A percentile compares a stretch with the other conserved stretches of the same genome.
Evolutionary conservation across 2,888 invertebrate genomes (phyloP).

Genomic region (Linnaemya vulpina): DNA sequence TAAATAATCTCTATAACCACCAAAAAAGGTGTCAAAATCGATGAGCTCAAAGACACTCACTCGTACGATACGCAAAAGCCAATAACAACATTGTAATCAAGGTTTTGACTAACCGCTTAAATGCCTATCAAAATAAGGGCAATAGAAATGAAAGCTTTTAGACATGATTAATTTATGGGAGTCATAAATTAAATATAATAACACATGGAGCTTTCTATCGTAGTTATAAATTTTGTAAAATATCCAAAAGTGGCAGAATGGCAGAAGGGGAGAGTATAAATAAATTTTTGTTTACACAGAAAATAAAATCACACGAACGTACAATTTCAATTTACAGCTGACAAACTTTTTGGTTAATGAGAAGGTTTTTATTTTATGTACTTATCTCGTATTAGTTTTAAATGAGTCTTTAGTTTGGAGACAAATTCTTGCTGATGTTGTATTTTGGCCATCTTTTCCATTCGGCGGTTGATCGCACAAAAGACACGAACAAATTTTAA

Average conservation of each 20-base stretch:
- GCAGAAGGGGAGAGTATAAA: background rate
- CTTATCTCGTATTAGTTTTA: too few species aligned
- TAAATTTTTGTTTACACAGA: background rate
- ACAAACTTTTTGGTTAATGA: background rate
- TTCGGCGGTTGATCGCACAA: too few species aligned
- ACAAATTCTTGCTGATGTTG: too few species aligned
- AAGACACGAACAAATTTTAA: too few species aligned
- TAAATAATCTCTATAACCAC: slow-evolving; percentile 17
- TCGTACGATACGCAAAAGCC: background rate
- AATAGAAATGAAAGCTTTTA: background rate
- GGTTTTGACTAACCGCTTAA: slow-evolving; percentile 20
- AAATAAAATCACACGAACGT: background rate
- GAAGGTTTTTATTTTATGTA: too few species aligned
- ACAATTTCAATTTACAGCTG: background rate
- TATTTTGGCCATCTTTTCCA: too few species aligned
- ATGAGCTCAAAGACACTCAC: slow-evolving; percentile 15
- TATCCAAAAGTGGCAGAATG: background rate
- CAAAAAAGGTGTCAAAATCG: slow-evolving; percentile 53
- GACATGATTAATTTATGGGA: background rate
- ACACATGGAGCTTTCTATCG: background rate
- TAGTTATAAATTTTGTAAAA: background rate
- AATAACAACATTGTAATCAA: slow-evolving; percentile 23
- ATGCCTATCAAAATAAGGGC: slow-evolving; percentile 37
- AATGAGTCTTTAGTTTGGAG: too few species aligned
- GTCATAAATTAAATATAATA: slow-evolving; percentile 15